Evolutionary conservation across 2,888 invertebrate species (phyloP).

Genomic region (Trichopoda pennipes): DNA sequence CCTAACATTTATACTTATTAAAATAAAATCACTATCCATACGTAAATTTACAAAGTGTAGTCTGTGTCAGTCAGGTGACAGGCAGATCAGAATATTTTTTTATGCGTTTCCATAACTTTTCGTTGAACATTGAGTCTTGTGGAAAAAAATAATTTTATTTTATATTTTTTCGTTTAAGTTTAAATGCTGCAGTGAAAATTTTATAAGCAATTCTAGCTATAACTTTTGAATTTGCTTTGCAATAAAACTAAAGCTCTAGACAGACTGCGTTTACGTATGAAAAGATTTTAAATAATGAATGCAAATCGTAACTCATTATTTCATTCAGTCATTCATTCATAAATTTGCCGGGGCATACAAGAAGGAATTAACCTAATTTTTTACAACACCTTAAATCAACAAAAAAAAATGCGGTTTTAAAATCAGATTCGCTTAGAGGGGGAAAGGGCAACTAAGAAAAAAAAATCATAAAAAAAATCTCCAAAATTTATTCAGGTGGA

Average conservation of each 20-base stretch:
- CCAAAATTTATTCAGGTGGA: slow-evolving; percentile 77
- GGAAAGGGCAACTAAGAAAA: neutral
- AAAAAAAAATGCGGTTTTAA: slow-evolving; percentile 5
- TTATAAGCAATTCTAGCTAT: slow-evolving; percentile 7
- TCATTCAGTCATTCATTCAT: too few species aligned
- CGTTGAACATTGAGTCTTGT: neutral
- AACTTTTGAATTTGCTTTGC: neutral
- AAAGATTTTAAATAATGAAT: slow-evolving; percentile 50
- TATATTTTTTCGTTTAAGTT: neutral
- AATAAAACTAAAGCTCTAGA: slow-evolving; percentile 45
- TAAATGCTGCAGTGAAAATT: neutral
- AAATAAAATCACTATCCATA: slow-evolving; percentile 32
- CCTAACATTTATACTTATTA: slow-evolving; percentile 3
- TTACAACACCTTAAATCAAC: slow-evolving; percentile 58
- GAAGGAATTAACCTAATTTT: slow-evolving; percentile 71
- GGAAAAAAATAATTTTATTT: neutral
- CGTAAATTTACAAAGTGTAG: slow-evolving; percentile 31
- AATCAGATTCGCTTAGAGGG: slow-evolving; percentile 7
- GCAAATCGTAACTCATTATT: slow-evolving; percentile 51
- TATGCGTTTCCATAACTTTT: neutral
- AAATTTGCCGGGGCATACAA: slow-evolving; percentile 46
- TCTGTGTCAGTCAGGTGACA: slow-evolving; percentile 51
- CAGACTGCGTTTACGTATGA: slow-evolving; percentile 50
- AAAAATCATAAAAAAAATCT: slow-evolving; percentile 25
- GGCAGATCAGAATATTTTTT: slow-evolving; percentile 31